phyloP scores from a whole-genome alignment of 1,140 invertebrate genomes.

The Pseudobourletiella spinata region DNA sequence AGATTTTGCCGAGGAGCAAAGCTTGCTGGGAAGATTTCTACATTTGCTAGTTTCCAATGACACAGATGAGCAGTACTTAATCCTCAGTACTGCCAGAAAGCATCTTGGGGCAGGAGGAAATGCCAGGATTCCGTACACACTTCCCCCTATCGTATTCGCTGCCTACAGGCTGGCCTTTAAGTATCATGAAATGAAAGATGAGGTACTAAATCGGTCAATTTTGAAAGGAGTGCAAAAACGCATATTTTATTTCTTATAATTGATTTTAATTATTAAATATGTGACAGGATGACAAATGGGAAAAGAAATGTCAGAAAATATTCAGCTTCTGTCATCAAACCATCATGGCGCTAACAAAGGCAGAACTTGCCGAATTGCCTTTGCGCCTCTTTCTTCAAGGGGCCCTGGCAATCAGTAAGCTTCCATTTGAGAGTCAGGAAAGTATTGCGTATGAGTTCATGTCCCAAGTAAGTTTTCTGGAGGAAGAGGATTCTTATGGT shows the following conservation, averaged over 20 bases:
- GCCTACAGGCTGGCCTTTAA: conserved; percentile 81
- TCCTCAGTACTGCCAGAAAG: conserved; percentile 76
- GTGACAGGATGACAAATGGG: conserved; percentile 93
- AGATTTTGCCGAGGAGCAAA: conserved; percentile 96
- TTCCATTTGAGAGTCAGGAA: conserved; percentile 88
- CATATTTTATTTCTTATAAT: background rate
- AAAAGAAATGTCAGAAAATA: conserved; percentile 96
- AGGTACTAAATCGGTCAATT: conserved; percentile 46
- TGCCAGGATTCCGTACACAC: conserved; percentile 75
- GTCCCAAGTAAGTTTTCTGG: conserved; percentile 71
- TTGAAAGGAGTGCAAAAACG: background rate
- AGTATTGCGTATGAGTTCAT: conserved; percentile 97
- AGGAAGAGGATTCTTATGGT: background rate
- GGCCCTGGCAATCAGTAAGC: conserved; percentile 82
- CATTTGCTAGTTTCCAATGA: conserved; percentile 79
- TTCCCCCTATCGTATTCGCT: conserved; percentile 94
- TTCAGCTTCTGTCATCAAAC: conserved; percentile 96
- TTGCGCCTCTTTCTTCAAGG: conserved; percentile 90
- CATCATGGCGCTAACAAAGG: conserved; percentile 85
- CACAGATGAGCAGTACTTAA: conserved; percentile 88
- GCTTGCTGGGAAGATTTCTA: conserved; percentile 78
- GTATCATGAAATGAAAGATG: conserved; percentile 47
- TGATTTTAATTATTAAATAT: conserved; percentile 22
- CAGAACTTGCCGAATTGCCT: conserved; percentile 84
- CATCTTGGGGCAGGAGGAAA: conserved; percentile 80